Percentiles rank a stretch among this genome's conserved stretches.
These are phyloP conservation scores for Branchinecta lindahli DNA, from an alignment of 1,140 invertebrate species.

Conservation along the genomic window DNA sequence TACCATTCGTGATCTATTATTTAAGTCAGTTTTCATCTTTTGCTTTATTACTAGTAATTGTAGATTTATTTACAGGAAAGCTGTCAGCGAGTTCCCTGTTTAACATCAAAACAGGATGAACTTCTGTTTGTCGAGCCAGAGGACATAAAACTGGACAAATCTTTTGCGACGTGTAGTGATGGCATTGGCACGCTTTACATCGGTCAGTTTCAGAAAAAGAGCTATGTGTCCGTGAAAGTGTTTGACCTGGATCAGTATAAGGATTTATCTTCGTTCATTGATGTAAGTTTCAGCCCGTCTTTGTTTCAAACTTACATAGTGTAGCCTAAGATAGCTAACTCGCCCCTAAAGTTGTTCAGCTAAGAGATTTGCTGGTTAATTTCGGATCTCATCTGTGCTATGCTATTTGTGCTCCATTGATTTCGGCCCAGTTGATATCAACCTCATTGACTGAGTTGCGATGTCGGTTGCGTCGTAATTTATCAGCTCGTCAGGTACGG, in stretches of 20 bases:
- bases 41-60: background rate
- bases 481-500: too few species aligned
- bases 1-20: too few species aligned
- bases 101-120: background rate
- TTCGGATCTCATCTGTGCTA: too few species aligned
- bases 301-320: too few species aligned
- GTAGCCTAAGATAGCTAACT: too few species aligned
- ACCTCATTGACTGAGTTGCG: too few species aligned
- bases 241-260: background rate
- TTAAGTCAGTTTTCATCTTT: too few species aligned
- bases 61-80: background rate
- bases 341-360: too few species aligned
- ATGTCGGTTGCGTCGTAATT: too few species aligned
- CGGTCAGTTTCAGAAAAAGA: background rate
- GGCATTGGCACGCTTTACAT: background rate
- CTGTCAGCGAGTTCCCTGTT: background rate
- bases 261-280: background rate
- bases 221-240: background rate
- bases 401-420: too few species aligned
- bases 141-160: background rate
- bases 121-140: background rate
- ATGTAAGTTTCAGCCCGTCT: background rate
- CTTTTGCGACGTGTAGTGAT: background rate
- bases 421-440: too few species aligned
- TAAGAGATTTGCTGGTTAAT: too few species aligned